Conservation (phyloP, 1,140 invertebrate genomes). For the Popillia japonica region DNA sequence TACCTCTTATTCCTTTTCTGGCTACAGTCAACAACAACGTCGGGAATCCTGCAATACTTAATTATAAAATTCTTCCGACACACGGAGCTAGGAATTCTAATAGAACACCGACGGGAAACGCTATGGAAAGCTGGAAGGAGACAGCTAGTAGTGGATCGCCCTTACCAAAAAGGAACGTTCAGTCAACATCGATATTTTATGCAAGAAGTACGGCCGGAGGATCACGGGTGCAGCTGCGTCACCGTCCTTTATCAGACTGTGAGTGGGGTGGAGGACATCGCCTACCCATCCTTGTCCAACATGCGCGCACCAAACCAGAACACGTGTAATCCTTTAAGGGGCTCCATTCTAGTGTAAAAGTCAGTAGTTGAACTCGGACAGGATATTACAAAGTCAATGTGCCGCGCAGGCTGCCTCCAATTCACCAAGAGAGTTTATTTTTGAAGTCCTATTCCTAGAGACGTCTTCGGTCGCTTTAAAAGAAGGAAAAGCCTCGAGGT, state of each 20-base stretch:
- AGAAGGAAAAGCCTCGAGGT: not conserved
- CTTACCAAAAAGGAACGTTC: not conserved
- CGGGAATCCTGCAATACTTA: slow-evolving; percentile 5
- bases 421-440: not conserved
- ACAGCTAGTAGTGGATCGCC: not conserved
- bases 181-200: slow-evolving; percentile 28
- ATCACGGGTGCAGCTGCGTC: slow-evolving; percentile 27
- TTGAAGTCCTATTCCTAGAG: not conserved
- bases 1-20: not conserved
- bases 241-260: slow-evolving; percentile 8
- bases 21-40: not conserved
- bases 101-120: slow-evolving; percentile 18
- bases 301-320: slow-evolving; percentile 12
- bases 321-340: slow-evolving; percentile 33
- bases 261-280: too few relatives aligned
- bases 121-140: not conserved
- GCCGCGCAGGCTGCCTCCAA: not conserved
- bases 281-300: slow-evolving; percentile 9
- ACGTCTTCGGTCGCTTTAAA: not conserved
- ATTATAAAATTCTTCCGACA: slow-evolving; percentile 31
- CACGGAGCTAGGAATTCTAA: slow-evolving; percentile 35
- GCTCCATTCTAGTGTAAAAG: slow-evolving; percentile 19
- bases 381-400: slow-evolving; percentile 38
- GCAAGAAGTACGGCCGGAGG: slow-evolving; percentile 12
- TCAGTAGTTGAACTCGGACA: slow-evolving; percentile 32